Conservation (phyloP, 2,797 vertebrate genomes). For the Myiothlypis coronata region DNA sequence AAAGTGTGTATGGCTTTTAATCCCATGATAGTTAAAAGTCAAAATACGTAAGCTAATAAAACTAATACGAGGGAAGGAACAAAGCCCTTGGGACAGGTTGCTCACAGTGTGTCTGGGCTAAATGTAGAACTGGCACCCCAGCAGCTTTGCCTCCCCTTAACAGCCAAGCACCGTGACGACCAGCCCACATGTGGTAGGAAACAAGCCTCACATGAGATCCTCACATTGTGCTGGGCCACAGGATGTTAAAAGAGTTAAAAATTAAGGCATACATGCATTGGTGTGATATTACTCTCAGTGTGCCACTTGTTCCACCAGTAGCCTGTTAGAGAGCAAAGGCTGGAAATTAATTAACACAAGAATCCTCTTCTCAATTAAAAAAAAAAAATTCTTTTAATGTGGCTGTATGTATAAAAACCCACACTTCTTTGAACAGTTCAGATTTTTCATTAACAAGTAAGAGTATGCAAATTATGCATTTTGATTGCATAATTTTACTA, state of each 20-base stretch:
- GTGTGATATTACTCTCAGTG: background rate
- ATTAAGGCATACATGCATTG: background rate
- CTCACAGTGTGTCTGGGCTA: background rate
- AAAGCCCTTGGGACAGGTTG: background rate
- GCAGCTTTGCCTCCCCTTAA: background rate
- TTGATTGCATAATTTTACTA: background rate
- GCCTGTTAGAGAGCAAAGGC: background rate
- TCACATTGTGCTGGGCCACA: background rate
- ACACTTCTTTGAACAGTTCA: background rate
- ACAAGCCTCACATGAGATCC: background rate
- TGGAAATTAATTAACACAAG: background rate
- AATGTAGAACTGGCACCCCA: background rate
- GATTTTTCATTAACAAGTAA: background rate
- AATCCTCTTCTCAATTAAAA: background rate
- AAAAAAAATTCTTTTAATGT: background rate
- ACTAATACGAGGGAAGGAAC: background rate
- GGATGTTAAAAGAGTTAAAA: background rate
- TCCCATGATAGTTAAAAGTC: background rate
- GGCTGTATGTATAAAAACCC: accelerated
- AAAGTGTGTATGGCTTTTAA: background rate
- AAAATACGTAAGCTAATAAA: background rate
- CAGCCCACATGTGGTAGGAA: background rate
- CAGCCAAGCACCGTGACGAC: accelerated
- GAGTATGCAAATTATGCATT: background rate
- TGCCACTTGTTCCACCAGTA: background rate